A percentile compares a stretch with the other conserved stretches of the same genome.
phyloP scores from a whole-genome alignment of 2,888 invertebrate genomes.

The Synergus japonicus region DNA sequence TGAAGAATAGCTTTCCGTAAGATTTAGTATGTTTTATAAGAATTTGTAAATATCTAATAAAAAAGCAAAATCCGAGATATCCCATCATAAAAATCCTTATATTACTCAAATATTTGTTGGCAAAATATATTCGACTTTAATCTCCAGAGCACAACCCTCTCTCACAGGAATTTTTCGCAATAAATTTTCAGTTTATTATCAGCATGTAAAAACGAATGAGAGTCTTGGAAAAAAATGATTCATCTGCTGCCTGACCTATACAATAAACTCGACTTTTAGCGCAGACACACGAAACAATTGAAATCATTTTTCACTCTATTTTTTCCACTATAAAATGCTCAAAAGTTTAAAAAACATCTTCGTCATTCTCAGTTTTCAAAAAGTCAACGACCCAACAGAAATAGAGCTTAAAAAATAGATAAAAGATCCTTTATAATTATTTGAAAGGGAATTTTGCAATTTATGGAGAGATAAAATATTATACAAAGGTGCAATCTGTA shows the following conservation, averaged over 20 bases:
- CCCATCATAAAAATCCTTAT: no score
- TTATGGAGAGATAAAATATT: slow-evolving; percentile 1
- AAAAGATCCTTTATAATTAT: not conserved
- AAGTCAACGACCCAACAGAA: not conserved
- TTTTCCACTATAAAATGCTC: not conserved
- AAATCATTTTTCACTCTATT: slow-evolving; percentile 20
- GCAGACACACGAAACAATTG: not conserved
- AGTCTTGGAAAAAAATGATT: not conserved
- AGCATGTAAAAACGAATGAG: slow-evolving; percentile 6
- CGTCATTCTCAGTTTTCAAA: not conserved
- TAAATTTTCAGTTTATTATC: not conserved
- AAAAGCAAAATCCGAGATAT: no score
- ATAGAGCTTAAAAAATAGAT: not conserved
- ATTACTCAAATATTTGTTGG: no score
- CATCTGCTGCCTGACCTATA: not conserved
- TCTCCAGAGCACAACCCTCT: no score
- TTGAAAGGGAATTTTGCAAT: not conserved
- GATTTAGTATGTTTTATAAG: no score
- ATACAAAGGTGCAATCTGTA: slow-evolving; percentile 4
- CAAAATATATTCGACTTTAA: no score
- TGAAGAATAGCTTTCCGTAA: not conserved
- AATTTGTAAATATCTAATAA: no score
- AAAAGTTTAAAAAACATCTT: not conserved
- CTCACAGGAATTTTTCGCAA: no score
- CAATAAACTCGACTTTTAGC: slow-evolving; percentile 12